phyloP scores from a whole-genome alignment of 2,888 invertebrate genomes.

The Spicauda simplicius region DNA sequence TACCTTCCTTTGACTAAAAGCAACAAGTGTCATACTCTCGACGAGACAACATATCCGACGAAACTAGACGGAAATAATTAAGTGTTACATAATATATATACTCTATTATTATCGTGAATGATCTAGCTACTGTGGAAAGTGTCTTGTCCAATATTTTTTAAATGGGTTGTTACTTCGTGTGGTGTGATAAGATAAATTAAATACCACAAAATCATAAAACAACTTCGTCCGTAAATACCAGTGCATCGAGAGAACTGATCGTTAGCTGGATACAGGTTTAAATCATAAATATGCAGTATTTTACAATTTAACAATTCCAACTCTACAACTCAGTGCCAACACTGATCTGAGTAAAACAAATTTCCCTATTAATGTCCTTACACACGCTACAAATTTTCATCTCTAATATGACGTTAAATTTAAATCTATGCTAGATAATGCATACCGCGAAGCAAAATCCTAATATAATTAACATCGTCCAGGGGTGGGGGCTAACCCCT shows the following conservation, averaged over 20 bases:
- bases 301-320: not conserved
- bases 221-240: not conserved
- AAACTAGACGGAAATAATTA: not conserved
- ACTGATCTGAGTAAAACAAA: too few relatives aligned
- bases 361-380: too few relatives aligned
- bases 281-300: not conserved
- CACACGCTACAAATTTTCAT: too few relatives aligned
- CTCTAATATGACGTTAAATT: not conserved
- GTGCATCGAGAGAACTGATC: not conserved
- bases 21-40: not conserved
- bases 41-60: not conserved
- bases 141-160: not conserved
- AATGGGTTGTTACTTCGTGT: not conserved
- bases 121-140: not conserved
- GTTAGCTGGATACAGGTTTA: not conserved
- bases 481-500: too few relatives aligned
- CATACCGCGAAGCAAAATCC: too few relatives aligned
- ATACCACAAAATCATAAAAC: too few relatives aligned
- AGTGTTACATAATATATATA: too few relatives aligned
- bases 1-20: slow-evolving; percentile 16
- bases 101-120: too few relatives aligned
- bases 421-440: not conserved
- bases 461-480: too few relatives aligned
- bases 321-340: not conserved
- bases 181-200: too few relatives aligned